phyloP scores from a whole-genome alignment of 2,797 vertebrate genomes.

The Oryzias dopingdopingensis region DNA sequence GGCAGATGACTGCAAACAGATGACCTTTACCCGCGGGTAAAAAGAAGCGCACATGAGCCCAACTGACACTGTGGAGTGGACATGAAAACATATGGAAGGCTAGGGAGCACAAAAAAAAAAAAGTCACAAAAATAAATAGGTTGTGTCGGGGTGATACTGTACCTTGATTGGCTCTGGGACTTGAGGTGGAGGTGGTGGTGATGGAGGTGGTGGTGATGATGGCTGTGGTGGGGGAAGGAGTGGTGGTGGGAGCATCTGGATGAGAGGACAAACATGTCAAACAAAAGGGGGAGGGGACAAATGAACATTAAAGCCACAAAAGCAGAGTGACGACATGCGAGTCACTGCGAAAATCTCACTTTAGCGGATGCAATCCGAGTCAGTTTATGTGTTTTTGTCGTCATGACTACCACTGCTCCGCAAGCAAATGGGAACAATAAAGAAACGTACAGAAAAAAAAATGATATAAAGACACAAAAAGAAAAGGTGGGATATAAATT shows the following conservation, averaged over 20 bases:
- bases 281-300: conserved; percentile 68
- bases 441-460: neutral
- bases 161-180: conserved; percentile 86
- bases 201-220: conserved; percentile 78
- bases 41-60: conserved; percentile 5
- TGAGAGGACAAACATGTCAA: conserved; percentile 86
- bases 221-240: conserved; percentile 94
- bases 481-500: conserved; percentile 27
- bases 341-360: no score
- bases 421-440: conserved; percentile 33
- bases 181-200: conserved; percentile 83
- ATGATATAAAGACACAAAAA: conserved; percentile 29
- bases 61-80: conserved; percentile 13
- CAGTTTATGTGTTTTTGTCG: no score
- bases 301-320: conserved; percentile 66
- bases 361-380: no score
- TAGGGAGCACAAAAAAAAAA: conserved; percentile 1
- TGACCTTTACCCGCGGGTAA: neutral
- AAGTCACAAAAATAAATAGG: conserved; percentile 19
- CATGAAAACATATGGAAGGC: conserved; percentile 29
- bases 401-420: neutral
- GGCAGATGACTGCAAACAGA: no score
- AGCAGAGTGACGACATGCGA: conserved; percentile 29
- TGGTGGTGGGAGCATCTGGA: conserved; percentile 99
- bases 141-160: conserved; percentile 54